A percentile compares a stretch with the other conserved stretches of the same genome.
Conservation (phyloP, 2,888 invertebrate species). For the Scaptomyza parva region DNA sequence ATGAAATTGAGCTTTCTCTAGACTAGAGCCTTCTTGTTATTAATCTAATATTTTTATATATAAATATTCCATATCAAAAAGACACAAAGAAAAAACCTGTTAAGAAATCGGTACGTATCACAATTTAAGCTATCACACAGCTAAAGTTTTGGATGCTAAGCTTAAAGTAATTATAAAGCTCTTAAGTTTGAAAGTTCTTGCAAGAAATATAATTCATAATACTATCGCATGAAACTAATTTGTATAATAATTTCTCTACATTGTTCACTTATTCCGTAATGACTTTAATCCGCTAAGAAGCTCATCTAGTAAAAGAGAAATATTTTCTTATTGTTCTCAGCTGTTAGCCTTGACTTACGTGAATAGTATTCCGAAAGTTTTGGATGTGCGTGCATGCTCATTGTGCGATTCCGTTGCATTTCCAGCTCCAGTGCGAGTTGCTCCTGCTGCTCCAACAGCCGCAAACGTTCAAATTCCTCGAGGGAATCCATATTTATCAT, state of each 20-base stretch:
- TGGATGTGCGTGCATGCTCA: conserved; percentile 68
- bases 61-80: too few relatives aligned
- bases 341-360: conserved; percentile 64
- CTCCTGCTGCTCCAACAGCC: conserved; percentile 35
- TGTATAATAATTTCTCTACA: background rate
- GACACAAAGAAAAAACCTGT: too few relatives aligned
- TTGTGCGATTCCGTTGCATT: conserved; percentile 43
- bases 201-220: background rate
- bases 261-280: background rate
- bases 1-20: too few relatives aligned
- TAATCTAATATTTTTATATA: too few relatives aligned
- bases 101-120: too few relatives aligned
- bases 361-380: conserved; percentile 77
- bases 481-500: conserved; percentile 40
- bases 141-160: too few relatives aligned
- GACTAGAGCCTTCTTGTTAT: too few relatives aligned
- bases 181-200: background rate
- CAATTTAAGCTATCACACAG: too few relatives aligned
- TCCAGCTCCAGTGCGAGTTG: conserved; percentile 36
- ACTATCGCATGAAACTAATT: background rate
- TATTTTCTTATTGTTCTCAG: background rate
- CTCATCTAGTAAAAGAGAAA: background rate
- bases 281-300: background rate
- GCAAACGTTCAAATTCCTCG: conserved; percentile 44
- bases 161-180: too few relatives aligned